These are phyloP conservation scores for Litocranius walleri DNA, from an alignment of 2,113 vertebrate species.

Conservation along the genomic window DNA sequence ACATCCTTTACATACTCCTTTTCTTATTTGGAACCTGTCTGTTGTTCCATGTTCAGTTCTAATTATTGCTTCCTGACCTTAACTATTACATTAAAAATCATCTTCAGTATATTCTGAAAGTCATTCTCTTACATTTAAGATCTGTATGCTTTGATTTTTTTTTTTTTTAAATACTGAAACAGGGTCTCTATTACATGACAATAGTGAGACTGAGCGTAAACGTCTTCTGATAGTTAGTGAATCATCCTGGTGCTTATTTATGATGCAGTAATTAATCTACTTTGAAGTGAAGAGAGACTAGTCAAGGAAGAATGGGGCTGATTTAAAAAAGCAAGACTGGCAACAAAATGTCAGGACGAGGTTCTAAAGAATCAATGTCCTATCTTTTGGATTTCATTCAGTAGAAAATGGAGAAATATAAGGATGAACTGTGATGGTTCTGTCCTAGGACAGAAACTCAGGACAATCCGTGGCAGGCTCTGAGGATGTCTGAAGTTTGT, in stretches of 20 bases:
- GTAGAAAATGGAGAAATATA: neutral
- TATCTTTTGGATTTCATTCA: neutral
- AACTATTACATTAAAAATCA: neutral
- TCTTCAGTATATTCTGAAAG: neutral
- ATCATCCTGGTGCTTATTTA: neutral
- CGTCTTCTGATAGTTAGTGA: neutral
- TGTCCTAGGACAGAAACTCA: neutral
- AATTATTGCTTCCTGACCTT: neutral
- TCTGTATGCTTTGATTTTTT: neutral
- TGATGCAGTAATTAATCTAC: neutral
- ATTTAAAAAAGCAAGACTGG: neutral
- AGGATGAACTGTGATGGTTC: neutral
- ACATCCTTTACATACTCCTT: no score
- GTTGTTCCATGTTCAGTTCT: no score
- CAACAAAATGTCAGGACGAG: neutral
- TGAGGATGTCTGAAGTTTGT: neutral
- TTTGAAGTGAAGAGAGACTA: neutral
- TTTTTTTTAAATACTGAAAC: neutral
- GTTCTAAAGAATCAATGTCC: neutral
- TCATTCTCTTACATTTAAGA: neutral
- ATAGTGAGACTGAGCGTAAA: neutral
- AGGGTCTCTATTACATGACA: neutral
- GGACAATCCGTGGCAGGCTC: neutral
- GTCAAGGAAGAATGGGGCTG: neutral
- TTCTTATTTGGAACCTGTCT: no score